Percentiles rank a stretch among this genome's conserved stretches.
phyloP scores from a whole-genome alignment of 2,888 invertebrate species.

The Phragmatobia fuliginosa region DNA sequence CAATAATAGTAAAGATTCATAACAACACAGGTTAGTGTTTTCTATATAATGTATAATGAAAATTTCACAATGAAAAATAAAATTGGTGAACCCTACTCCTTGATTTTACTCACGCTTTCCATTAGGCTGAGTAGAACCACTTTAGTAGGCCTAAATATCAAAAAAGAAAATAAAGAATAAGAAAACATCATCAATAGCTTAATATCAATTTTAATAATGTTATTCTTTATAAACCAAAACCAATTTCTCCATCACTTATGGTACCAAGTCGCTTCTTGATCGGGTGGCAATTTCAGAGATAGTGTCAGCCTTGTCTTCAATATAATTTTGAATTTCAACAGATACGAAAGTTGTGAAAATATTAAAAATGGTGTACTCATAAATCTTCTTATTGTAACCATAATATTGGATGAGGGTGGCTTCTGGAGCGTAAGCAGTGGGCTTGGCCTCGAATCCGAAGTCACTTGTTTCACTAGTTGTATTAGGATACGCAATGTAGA shows the following conservation, averaged over 20 bases:
- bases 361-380: slow-evolving; percentile 65
- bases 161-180: too few relatives aligned
- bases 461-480: slow-evolving; percentile 56
- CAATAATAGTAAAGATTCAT: too few relatives aligned
- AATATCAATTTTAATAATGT: not conserved
- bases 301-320: slow-evolving; percentile 49
- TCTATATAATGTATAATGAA: too few relatives aligned
- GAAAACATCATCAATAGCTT: not conserved
- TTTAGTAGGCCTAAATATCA: too few relatives aligned
- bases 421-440: slow-evolving; percentile 68
- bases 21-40: too few relatives aligned
- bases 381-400: slow-evolving; percentile 71
- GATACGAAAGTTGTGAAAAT: slow-evolving; percentile 36
- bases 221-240: not conserved
- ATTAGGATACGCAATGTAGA: slow-evolving; percentile 60
- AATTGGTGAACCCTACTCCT: too few relatives aligned
- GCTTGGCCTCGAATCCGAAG: slow-evolving; percentile 55
- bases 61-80: too few relatives aligned
- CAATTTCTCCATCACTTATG: not conserved
- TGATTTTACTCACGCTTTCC: too few relatives aligned
- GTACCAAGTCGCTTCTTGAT: slow-evolving; percentile 3
- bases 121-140: too few relatives aligned
- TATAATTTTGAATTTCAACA: slow-evolving; percentile 26
- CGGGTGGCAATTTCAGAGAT: slow-evolving; percentile 57
- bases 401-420: slow-evolving; percentile 66